Evolutionary conservation across 1,140 invertebrate genomes (phyloP), one percentile per base, ranked within the genome.

Genomic region (Leptinotarsa lineolata): DNA sequence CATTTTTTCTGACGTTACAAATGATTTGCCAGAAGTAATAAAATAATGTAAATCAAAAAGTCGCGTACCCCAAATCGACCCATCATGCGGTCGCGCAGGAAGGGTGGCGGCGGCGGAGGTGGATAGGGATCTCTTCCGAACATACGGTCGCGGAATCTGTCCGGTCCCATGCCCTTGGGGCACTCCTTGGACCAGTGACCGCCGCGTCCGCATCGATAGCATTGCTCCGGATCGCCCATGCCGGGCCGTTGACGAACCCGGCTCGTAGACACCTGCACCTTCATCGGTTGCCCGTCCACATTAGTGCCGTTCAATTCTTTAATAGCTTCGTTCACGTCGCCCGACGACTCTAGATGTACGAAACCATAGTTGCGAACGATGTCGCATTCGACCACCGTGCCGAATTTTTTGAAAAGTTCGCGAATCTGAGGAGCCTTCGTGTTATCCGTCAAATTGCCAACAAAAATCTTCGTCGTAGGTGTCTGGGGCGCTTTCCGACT

Each of bases 111-210:
- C 82, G 93, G 93, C 84, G 92, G 92, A 80, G 92, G 92, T 80
- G 91, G 91, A 86, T 94, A 94, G 73, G 92, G 92, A 85, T 94
- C 92, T 80, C 92, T 90, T 84, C 91, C 91, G 86, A 93, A 94
- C 88, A 92, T 92, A 75, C 92, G 89, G 85, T 94, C 93, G 82
- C 92, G 90, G 88, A 92, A 94, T 78, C 91, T 91, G 83, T 92
- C 92, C 81, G 92, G 91, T 81, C 91, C 91, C 80, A 91, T 89
- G 75, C 90, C 91, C 85, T 91, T 88, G 74, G 94, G 94, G 86
- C 95, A 96, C 85, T 96, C 94, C 89, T 95, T 96, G 78, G 94
- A 96, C 95, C 95, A 97, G 87, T 97, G 95, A 76, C 95, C 95
- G 81, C 93, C 93, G 84, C 93, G 90, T 72, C 95, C 95, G 89